Conservation (phyloP, 2,888 invertebrate genomes). For the Ecliptopera silaceata region DNA sequence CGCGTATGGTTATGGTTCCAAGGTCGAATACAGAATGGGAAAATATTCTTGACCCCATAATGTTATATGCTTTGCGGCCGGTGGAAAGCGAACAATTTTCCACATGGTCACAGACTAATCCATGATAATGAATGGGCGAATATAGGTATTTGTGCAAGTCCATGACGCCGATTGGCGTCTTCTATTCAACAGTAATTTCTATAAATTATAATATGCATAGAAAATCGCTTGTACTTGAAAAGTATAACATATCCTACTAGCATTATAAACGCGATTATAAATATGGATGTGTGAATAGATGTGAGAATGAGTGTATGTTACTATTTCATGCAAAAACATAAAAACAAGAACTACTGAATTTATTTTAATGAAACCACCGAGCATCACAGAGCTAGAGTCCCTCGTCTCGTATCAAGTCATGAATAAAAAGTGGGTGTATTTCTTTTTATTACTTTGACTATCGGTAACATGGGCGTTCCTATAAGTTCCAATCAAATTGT, state of each 20-base stretch:
- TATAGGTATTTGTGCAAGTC: slow-evolving; percentile 49
- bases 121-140: slow-evolving; percentile 64
- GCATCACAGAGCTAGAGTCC: no score
- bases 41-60: slow-evolving; percentile 49
- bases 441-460: slow-evolving; percentile 1
- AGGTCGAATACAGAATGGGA: slow-evolving; percentile 60
- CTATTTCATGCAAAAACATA: no score
- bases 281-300: no score
- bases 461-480: neutral
- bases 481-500: neutral
- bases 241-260: no score
- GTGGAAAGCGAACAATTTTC: slow-evolving; percentile 70
- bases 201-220: neutral
- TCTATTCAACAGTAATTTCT: slow-evolving; percentile 4
- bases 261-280: no score
- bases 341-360: no score
- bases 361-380: no score
- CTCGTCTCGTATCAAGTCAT: no score
- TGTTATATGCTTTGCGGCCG: slow-evolving; percentile 56
- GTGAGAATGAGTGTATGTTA: no score
- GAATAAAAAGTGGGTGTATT: no score
- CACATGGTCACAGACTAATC: slow-evolving; percentile 65
- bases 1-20: slow-evolving; percentile 40
- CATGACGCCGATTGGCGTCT: slow-evolving; percentile 49
- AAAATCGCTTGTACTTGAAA: neutral